A percentile compares a stretch with the other conserved stretches of the same genome.
Evolutionary conservation across 1,140 invertebrate genomes (phyloP).

Genomic region (Cardiocondyla obscurior): DNA sequence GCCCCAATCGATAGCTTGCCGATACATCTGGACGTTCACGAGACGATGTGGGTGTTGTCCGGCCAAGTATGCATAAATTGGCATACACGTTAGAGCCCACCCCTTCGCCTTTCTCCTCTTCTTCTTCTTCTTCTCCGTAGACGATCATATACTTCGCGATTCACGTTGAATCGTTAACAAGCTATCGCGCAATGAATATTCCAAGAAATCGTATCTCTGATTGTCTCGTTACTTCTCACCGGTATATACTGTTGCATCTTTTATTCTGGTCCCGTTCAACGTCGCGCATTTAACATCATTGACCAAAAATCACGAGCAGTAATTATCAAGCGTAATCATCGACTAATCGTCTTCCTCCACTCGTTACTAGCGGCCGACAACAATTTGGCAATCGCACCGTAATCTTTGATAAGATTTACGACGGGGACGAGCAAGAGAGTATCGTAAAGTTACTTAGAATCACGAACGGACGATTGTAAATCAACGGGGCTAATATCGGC

Average conservation of each 20-base stretch:
- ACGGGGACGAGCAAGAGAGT: background rate
- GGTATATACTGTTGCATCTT: background rate
- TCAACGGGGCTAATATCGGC: background rate
- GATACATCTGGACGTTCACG: conserved; percentile 24
- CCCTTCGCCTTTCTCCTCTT: conserved; percentile 27
- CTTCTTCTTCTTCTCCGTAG: conserved; percentile 15
- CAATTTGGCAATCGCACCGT: background rate
- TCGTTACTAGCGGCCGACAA: too few species aligned
- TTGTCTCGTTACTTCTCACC: background rate
- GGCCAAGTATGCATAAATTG: conserved; percentile 74
- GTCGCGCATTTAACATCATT: background rate
- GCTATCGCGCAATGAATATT: conserved; percentile 46
- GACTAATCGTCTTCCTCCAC: too few species aligned
- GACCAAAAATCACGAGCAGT: background rate
- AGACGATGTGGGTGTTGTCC: conserved; percentile 68
- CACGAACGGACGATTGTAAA: background rate
- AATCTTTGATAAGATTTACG: background rate
- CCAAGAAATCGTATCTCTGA: conserved; percentile 28
- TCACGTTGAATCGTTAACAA: conserved; percentile 71
- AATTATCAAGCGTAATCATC: background rate
- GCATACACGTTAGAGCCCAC: conserved; percentile 65
- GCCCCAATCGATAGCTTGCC: conserved; percentile 32
- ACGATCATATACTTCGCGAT: conserved; percentile 63
- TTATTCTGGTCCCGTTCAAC: background rate
- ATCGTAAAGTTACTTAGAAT: background rate